phyloP scores from a whole-genome alignment of 2,888 invertebrate species.

The Micoletzkya japonica region DNA sequence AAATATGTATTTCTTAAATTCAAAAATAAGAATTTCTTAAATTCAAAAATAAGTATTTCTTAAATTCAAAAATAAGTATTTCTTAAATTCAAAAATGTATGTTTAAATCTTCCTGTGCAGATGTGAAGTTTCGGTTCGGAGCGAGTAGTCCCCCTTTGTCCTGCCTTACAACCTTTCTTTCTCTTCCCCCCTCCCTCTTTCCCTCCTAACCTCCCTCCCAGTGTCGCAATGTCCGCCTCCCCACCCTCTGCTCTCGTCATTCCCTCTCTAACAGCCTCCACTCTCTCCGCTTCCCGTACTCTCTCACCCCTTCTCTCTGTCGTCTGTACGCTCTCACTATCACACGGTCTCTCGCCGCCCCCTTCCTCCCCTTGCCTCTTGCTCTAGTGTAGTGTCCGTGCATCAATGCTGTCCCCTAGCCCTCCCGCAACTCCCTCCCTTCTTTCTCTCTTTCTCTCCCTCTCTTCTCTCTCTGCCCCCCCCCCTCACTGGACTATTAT shows the following conservation, averaged over 20 bases:
- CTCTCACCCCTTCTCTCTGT: background rate
- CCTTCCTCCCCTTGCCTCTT: background rate
- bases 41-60: too few relatives aligned
- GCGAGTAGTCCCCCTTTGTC: background rate
- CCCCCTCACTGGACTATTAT: background rate
- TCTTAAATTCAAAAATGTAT: too few relatives aligned
- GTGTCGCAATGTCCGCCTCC: background rate
- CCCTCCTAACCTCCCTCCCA: background rate
- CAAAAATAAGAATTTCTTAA: too few relatives aligned
- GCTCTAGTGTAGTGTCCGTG: background rate
- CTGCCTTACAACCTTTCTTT: too few relatives aligned
- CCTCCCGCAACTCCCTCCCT: background rate
- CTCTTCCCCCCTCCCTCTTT: background rate
- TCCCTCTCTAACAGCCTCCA: background rate
- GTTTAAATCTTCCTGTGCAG: too few relatives aligned
- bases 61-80: too few relatives aligned
- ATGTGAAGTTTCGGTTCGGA: too few relatives aligned
- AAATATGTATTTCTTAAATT: too few relatives aligned
- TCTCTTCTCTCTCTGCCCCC: background rate
- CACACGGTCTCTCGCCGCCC: background rate
- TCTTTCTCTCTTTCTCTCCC: background rate
- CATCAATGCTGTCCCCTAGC: background rate
- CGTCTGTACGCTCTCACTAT: background rate
- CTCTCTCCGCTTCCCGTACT: slow-evolving; percentile 15
- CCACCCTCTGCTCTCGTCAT: background rate